Base-by-base conservation (phyloP, 2,113 vertebrate species). In the Trogon surrucura region DNA sequence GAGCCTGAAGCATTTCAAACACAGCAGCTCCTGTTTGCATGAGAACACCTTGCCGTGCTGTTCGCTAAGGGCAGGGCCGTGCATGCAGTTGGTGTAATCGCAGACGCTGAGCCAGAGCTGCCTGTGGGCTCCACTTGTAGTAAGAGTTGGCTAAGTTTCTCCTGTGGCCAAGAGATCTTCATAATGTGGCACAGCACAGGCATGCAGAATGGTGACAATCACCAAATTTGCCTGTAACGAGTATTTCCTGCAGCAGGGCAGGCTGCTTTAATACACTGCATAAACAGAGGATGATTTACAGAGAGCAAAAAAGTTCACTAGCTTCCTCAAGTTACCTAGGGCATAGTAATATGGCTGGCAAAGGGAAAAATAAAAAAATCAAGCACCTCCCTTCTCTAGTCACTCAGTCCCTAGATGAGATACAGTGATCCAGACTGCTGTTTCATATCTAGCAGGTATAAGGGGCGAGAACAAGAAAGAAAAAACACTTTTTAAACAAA, bases 31-130 rank as follows among this genome's bases (percentile, higher is more conserved):
- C 13, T 0, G 0, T 44, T 56, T 3, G 5, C 45, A 19, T 15
- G 20, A 80, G 60, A 78, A 32, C 26, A 51, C 16, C 56, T 29
- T 44, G 11, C 25, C 34, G 29, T 22, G 22, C 44, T 48, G 64
- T 22, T 78, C 1, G 2, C 0, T 27, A 65, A 69, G 16, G 19
- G 17, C 50, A 88, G 9, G 29, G 41, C 36, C 23, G 25, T 0
- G 2, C 23, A 32, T 0, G 2, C 6, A 34, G 8, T 17, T 22
- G 30, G 44, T 6, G 2, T 7, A 50, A 73, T 47, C 11, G 2
- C 21, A 48, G n/a, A n/a, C 34, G 87, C 16, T 1, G 16, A 60
- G 50, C 4, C n/a, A 27, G 21, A 72, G 32, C 38, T 80, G 34
- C 38, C 32, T 25, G 9, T 1, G 14, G 27, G 9, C 11, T 48